A percentile compares a stretch with the other conserved stretches of the same genome.
These are phyloP conservation scores for Circaetus cinerascens DNA, from an alignment of 2,113 vertebrate species.

Conservation along the genomic window DNA sequence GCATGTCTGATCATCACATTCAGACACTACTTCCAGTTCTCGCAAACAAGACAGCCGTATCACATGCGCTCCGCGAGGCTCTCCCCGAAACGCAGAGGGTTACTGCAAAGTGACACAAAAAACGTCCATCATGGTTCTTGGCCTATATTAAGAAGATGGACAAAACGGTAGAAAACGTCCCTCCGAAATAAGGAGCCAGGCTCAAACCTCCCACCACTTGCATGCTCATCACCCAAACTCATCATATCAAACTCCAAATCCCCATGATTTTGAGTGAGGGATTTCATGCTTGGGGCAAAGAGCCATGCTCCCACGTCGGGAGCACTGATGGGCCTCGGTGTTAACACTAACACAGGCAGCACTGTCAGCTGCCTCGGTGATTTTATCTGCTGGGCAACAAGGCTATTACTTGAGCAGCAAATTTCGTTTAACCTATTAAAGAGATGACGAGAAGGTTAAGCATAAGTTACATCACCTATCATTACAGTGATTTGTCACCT, in stretches of 20 bases:
- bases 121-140: rapidly evolving
- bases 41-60: neutral
- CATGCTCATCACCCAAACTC: neutral
- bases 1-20: neutral
- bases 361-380: rapidly evolving
- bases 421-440: neutral
- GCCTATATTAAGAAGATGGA: neutral
- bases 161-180: neutral
- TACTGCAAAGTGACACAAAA: neutral
- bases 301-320: rapidly evolving
- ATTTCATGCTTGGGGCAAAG: neutral
- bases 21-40: neutral
- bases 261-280: rapidly evolving
- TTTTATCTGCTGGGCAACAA: neutral
- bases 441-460: neutral
- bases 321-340: rapidly evolving
- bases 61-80: rapidly evolving
- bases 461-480: neutral
- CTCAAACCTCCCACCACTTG: neutral
- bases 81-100: neutral
- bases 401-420: neutral
- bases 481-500: neutral
- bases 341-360: neutral
- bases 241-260: neutral
- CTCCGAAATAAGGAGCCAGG: neutral